phyloP scores from a whole-genome alignment of 2,113 vertebrate genomes.

The Nothocercus julius region DNA sequence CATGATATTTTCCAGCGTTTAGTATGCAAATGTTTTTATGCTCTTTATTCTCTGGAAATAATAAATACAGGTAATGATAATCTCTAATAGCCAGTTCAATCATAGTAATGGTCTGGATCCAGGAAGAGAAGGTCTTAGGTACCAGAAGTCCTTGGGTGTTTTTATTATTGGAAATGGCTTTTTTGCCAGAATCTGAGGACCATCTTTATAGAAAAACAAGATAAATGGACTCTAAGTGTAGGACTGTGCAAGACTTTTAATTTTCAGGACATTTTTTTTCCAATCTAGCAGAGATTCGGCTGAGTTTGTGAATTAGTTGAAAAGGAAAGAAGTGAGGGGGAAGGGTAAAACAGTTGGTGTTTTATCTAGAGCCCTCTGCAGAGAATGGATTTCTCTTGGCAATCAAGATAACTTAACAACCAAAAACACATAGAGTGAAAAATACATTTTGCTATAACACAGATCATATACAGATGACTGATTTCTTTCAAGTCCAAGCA shows the following conservation, averaged over 20 bases:
- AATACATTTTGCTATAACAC: constrained; percentile 76
- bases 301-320: constrained; percentile 72
- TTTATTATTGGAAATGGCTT: constrained; percentile 62
- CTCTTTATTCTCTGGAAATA: neutral
- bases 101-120: constrained; percentile 10
- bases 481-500: constrained; percentile 77
- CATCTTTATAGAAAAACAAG: constrained; percentile 59
- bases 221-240: constrained; percentile 67
- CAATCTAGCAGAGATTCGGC: constrained; percentile 39
- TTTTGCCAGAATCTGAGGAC: constrained; percentile 51
- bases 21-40: neutral
- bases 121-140: constrained; percentile 42
- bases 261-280: constrained; percentile 67
- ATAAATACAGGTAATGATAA: constrained; percentile 5
- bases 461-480: constrained; percentile 78
- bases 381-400: constrained; percentile 76
- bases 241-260: constrained; percentile 68
- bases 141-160: constrained; percentile 54
- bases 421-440: constrained; percentile 75
- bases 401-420: constrained; percentile 79
- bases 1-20: neutral
- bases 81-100: constrained; percentile 33
- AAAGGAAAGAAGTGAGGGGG: neutral
- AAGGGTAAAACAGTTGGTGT: constrained; percentile 33
- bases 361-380: constrained; percentile 55